phyloP scores from a whole-genome alignment of 2,797 vertebrate genomes.

The Squalus acanthias region DNA sequence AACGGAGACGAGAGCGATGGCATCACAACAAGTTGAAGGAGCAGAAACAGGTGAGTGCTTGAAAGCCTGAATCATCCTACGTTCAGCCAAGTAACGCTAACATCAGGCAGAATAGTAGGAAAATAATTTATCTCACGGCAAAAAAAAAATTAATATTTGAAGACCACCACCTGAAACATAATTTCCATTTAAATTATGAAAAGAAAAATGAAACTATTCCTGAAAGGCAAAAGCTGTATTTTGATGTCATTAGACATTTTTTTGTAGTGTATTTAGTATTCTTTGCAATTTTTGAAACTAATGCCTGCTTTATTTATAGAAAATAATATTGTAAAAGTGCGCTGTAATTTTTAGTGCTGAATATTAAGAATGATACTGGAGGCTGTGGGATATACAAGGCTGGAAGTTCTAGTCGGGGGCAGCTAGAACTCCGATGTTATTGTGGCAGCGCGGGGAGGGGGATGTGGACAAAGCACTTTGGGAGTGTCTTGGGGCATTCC shows the following conservation, averaged over 20 bases:
- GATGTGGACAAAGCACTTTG: not conserved
- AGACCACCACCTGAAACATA: not conserved
- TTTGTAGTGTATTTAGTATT: not conserved
- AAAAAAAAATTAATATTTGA: not conserved
- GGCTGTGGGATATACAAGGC: not conserved
- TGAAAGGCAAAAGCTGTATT: not conserved
- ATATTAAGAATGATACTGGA: not conserved
- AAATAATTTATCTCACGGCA: not conserved
- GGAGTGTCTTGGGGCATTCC: not conserved
- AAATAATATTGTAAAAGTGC: not conserved
- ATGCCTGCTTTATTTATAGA: not conserved
- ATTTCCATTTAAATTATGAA: not conserved
- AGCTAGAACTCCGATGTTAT: not conserved
- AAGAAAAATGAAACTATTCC: not conserved
- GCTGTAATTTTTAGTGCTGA: not conserved
- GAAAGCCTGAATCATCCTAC: not conserved
- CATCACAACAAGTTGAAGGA: conserved; percentile 65
- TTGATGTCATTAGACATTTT: not conserved
- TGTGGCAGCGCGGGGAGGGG: not conserved
- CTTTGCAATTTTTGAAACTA: not conserved
- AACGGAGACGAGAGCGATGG: conserved; percentile 65
- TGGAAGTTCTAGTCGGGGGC: not conserved
- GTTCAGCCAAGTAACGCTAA: not conserved
- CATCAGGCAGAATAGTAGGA: not conserved
- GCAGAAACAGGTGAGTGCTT: conserved; percentile 27